Evolutionary conservation across 2,113 vertebrate species (phyloP), one percentile per base, ranked within the genome.

Genomic region (Carassius carassius): DNA sequence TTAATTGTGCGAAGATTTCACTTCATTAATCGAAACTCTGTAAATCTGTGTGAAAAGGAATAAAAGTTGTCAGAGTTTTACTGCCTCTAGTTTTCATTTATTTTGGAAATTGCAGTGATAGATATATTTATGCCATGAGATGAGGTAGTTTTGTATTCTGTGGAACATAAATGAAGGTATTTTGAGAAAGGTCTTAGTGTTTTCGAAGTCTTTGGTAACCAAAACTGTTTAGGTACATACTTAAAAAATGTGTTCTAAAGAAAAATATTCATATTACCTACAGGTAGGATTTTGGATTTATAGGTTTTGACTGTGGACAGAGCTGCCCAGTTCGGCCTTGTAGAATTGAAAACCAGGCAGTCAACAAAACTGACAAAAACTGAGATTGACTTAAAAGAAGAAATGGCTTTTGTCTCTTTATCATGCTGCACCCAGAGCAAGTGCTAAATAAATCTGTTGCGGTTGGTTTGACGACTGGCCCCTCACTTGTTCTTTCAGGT

Each of bases 401-500:
- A 72, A 41, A 41, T 70, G 5, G 32, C 35, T 41, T 47, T 49
- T 19, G 1, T 35, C 25, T 77, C 16, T 74, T 54, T 54, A 25
- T 51, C 5, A 1, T 5, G 44, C 44, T n/a, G 13, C 14, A 44
- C 44, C 44, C 47, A 12, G 11, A 47, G 44, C 44, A 47, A 63
- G 78, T 65, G 58, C 58, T 80, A 80, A 80, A 47, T 78, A 63
- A 17, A 80, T 80, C 29, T 65, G n/a, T 29, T 80, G 41, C 4
- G 58, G 58, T 62, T 58, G 29, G 35, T 41, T 78, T 78, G 76
- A 78, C 12, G 35, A 44, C 41, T 67, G 62, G 11, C 63, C 63
- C 44, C 44, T 81, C 4, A 21, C 63, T 81, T 35, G 23, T 81
- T 81, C 63, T 32, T 81, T 81, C 25, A 21, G 11, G 44, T 81